Conservation (phyloP, 2,113 vertebrate genomes). For the Siniperca chuatsi region DNA sequence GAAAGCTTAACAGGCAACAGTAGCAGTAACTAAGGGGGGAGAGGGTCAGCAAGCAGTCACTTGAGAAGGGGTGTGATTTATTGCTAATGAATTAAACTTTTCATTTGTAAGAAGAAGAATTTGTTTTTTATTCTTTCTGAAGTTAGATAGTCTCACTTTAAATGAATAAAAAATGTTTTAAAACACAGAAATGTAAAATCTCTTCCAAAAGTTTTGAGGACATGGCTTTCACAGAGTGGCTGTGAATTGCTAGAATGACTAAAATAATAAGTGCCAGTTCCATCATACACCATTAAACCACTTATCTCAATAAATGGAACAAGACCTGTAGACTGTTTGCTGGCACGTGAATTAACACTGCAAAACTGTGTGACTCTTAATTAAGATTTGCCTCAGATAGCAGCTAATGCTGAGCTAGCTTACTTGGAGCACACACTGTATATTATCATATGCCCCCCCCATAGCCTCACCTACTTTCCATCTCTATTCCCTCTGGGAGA, state of each 20-base stretch:
- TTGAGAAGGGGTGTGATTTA: background rate
- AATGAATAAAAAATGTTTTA: too few relatives aligned
- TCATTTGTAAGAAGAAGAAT: background rate
- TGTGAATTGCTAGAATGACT: constrained; percentile 12
- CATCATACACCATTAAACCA: constrained; percentile 36
- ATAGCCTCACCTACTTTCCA: constrained; percentile 76
- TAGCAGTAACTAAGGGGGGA: background rate
- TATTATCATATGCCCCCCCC: constrained; percentile 28
- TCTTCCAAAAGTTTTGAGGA: background rate
- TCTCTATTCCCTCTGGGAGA: constrained; percentile 62
- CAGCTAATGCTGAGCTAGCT: constrained; percentile 63
- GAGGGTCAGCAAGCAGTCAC: background rate
- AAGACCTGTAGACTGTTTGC: constrained; percentile 27
- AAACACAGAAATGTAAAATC: background rate
- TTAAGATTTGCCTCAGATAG: constrained; percentile 73
- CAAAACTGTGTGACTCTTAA: constrained; percentile 59
- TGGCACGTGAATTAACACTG: constrained; percentile 50
- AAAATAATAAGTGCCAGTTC: constrained; percentile 18
- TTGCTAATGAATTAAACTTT: background rate
- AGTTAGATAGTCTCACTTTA: background rate
- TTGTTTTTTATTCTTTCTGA: background rate
- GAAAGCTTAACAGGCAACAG: background rate
- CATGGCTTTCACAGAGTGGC: constrained; percentile 3
- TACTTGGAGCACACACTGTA: constrained; percentile 46
- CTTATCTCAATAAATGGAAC: constrained; percentile 41